phyloP scores from a whole-genome alignment of 2,113 vertebrate species.

The Coracopsis vasa region DNA sequence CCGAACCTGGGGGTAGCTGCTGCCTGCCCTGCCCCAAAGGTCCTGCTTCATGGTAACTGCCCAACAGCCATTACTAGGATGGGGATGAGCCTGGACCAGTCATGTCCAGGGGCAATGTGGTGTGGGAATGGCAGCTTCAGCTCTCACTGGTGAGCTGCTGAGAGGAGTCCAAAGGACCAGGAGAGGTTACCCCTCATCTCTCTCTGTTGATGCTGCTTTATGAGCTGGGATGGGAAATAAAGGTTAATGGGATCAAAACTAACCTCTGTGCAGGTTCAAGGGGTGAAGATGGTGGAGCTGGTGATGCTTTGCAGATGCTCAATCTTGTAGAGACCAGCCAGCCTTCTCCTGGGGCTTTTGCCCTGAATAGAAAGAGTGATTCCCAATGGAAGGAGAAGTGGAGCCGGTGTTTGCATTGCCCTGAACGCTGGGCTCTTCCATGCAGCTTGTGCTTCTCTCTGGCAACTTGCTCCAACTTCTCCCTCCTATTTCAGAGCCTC shows the following conservation, averaged over 20 bases:
- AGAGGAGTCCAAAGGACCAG: not conserved
- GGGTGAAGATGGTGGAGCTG: not conserved
- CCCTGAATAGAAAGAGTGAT: not conserved
- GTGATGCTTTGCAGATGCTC: not conserved
- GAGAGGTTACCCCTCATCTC: too few relatives aligned
- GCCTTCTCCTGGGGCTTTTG: not conserved
- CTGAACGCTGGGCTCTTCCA: not conserved
- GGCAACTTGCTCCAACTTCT: not conserved
- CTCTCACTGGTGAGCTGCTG: not conserved
- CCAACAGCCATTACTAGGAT: fast-evolving
- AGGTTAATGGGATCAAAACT: not conserved
- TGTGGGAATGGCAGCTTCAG: not conserved
- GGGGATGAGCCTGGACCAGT: not conserved
- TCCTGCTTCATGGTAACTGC: not conserved
- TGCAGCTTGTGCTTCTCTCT: not conserved
- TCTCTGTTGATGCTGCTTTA: not conserved
- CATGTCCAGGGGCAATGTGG: fast-evolving
- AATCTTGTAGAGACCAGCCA: fast-evolving
- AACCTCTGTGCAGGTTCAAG: not conserved
- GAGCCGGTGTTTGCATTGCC: fast-evolving
- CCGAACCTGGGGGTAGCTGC: fast-evolving
- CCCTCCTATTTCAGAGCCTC: not conserved
- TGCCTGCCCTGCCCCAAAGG: not conserved
- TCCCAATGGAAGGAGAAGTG: not conserved
- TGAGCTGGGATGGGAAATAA: not conserved